These are phyloP conservation scores for Calameuta idolon DNA, from an alignment of 2,888 invertebrate species.

Conservation along the genomic window DNA sequence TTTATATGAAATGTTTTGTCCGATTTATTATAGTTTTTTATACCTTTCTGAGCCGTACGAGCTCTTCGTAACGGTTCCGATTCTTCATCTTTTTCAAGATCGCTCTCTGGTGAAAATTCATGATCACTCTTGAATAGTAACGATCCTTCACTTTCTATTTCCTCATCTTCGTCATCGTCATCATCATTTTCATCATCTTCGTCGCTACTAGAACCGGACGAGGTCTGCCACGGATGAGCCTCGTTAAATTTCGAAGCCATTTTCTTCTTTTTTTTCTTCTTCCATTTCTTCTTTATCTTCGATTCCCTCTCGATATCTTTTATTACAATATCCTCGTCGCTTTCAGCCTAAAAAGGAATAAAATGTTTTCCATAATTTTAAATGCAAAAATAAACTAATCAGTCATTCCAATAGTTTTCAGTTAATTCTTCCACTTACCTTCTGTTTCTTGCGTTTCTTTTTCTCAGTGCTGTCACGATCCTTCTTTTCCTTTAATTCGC, in stretches of 20 bases:
- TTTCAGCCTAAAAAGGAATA: constrained; percentile 23
- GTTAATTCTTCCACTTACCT: constrained; percentile 32
- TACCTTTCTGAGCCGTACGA: constrained; percentile 85
- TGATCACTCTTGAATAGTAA: constrained; percentile 83
- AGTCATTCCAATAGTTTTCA: not conserved
- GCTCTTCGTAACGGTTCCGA: constrained; percentile 84
- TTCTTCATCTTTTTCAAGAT: constrained; percentile 79
- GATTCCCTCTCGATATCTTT: constrained; percentile 51
- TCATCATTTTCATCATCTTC: constrained; percentile 66
- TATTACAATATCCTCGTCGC: constrained; percentile 48
- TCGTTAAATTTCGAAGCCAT: constrained; percentile 67
- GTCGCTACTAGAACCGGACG: constrained; percentile 69
- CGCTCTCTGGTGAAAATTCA: constrained; percentile 93
- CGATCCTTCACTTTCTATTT: constrained; percentile 65
- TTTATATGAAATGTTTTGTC: not conserved
- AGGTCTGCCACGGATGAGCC: constrained; percentile 72
- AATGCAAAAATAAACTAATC: not conserved
- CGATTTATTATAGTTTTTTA: constrained; percentile 8
- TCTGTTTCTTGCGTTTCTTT: constrained; percentile 60
- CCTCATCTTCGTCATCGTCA: constrained; percentile 67
- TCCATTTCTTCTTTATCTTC: constrained; percentile 65
- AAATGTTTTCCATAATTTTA: too few relatives aligned
- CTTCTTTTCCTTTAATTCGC: constrained; percentile 75
- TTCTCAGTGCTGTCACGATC: constrained; percentile 59
- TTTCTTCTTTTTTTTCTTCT: constrained; percentile 65